These are phyloP conservation scores for Pipistrellus kuhlii DNA, from an alignment of 2,797 vertebrate species.

Conservation along the genomic window DNA sequence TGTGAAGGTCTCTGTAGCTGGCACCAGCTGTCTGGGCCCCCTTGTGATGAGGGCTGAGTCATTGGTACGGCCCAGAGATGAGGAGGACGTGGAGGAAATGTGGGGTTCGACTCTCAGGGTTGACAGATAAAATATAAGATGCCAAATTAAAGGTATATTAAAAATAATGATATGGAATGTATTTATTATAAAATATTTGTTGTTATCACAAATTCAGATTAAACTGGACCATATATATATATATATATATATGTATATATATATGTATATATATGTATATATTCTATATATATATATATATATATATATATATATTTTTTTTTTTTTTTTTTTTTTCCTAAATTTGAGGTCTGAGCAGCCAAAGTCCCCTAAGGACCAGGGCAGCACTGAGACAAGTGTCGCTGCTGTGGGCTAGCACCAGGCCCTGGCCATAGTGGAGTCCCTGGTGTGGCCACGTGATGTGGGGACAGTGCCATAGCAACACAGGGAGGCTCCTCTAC, in stretches of 20 bases:
- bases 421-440: too few relatives aligned
- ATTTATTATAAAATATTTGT: background rate
- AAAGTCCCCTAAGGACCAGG: background rate
- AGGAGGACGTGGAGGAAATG: background rate
- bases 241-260: too few relatives aligned
- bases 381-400: background rate
- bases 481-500: rapidly evolving
- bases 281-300: too few relatives aligned
- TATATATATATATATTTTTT: too few relatives aligned
- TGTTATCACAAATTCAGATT: background rate
- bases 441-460: rapidly evolving
- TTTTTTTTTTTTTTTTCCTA: too few relatives aligned
- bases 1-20: background rate
- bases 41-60: background rate
- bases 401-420: background rate
- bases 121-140: background rate
- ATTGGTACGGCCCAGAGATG: background rate
- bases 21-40: rapidly evolving
- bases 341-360: background rate
- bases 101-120: rapidly evolving
- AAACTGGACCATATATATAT: background rate
- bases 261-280: too few relatives aligned
- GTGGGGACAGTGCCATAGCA: background rate
- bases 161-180: background rate
- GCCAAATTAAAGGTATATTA: background rate